Percentiles rank a stretch among this genome's conserved stretches.
Conservation (phyloP, 2,888 invertebrate genomes). For the Girardia tigrina region DNA sequence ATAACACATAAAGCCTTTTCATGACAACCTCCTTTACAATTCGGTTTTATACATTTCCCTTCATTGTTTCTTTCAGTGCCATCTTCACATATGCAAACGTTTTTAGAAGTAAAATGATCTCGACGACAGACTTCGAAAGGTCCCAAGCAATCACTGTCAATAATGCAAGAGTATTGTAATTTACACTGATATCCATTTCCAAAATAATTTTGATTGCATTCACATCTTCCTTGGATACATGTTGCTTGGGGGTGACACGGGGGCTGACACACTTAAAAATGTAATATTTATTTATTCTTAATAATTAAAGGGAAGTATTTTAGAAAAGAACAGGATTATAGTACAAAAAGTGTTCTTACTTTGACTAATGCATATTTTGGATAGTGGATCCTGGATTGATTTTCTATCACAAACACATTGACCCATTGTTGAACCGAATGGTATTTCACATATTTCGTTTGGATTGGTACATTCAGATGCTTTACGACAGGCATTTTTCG, state of each 20-base stretch:
- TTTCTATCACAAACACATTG: neutral
- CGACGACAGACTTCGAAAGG: neutral
- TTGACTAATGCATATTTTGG: neutral
- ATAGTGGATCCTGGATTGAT: neutral
- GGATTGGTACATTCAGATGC: neutral
- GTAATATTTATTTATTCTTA: no score
- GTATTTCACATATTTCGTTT: neutral
- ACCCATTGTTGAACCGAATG: no score
- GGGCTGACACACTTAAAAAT: neutral
- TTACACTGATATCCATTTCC: neutral
- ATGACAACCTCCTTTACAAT: neutral
- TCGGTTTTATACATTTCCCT: neutral
- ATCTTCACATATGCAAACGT: neutral
- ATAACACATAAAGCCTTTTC: neutral
- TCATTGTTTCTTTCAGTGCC: neutral
- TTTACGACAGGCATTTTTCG: neutral
- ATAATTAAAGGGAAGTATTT: no score
- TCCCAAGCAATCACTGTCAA: neutral
- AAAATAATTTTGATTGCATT: neutral
- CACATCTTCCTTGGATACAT: neutral
- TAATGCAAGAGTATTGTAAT: neutral
- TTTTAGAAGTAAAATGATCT: neutral
- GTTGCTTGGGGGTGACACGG: neutral
- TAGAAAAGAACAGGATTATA: no score
- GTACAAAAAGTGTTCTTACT: no score